These are phyloP conservation scores for Brachylomia viminalis DNA, from an alignment of 2,888 invertebrate genomes.

Conservation along the genomic window DNA sequence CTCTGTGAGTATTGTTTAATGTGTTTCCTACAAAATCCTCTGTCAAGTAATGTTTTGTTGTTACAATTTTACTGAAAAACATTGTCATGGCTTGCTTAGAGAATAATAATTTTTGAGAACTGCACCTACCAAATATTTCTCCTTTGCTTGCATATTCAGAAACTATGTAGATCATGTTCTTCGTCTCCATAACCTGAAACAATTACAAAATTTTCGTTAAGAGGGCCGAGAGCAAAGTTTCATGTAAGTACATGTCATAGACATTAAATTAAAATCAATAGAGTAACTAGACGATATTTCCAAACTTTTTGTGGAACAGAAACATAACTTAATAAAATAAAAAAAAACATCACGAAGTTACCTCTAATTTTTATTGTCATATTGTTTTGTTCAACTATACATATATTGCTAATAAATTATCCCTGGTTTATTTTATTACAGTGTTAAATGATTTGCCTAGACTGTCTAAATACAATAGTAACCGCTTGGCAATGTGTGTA, in stretches of 20 bases:
- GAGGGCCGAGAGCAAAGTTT: neutral
- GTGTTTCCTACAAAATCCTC: conserved; percentile 23
- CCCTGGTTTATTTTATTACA: no score
- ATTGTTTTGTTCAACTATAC: no score
- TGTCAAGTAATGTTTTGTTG: neutral
- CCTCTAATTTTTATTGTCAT: neutral
- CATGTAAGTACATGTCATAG: neutral
- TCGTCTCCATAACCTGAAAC: conserved; percentile 98
- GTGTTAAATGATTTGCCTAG: no score
- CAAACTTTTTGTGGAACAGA: neutral
- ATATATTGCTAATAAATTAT: neutral
- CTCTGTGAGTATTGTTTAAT: conserved; percentile 18
- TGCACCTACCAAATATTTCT: conserved; percentile 97
- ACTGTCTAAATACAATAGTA: no score
- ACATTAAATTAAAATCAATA: neutral
- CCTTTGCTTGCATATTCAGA: conserved; percentile 99
- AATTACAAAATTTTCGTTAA: conserved; percentile 50
- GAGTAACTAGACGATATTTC: neutral
- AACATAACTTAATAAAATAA: neutral
- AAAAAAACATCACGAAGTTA: neutral
- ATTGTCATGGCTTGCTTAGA: neutral
- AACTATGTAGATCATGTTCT: conserved; percentile 99
- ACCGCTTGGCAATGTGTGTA: no score
- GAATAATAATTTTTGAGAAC: neutral
- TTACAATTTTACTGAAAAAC: neutral